phyloP scores from a whole-genome alignment of 2,888 invertebrate species.

The Xylota sylvarum region DNA sequence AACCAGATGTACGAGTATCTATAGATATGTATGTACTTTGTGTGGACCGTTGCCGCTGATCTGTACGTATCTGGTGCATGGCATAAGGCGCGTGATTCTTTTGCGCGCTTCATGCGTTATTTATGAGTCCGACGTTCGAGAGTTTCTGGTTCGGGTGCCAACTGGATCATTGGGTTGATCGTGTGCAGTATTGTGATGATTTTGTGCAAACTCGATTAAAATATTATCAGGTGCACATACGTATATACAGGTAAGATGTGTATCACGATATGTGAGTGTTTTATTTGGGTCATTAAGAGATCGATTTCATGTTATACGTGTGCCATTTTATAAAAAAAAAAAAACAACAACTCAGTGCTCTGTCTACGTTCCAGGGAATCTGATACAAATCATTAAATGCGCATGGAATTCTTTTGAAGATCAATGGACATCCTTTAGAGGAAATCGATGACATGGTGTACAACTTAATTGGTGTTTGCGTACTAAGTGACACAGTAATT shows the following conservation, averaged over 20 bases:
- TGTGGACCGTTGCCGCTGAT: slow-evolving; percentile 43
- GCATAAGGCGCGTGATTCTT: slow-evolving; percentile 61
- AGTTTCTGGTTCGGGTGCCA: slow-evolving; percentile 76
- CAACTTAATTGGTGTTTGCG: slow-evolving; percentile 61
- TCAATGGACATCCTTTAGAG: slow-evolving; percentile 37
- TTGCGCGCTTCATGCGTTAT: slow-evolving; percentile 67
- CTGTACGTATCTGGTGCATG: slow-evolving; percentile 26
- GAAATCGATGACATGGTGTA: slow-evolving; percentile 18
- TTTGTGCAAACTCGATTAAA: slow-evolving; percentile 62
- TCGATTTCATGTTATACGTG: slow-evolving; percentile 70
- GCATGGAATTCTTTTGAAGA: slow-evolving; percentile 34
- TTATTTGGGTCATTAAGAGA: slow-evolving; percentile 76
- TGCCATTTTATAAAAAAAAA: slow-evolving; percentile 59
- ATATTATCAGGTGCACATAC: slow-evolving; percentile 68
- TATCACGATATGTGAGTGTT: slow-evolving; percentile 58
- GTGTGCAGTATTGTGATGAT: slow-evolving; percentile 51
- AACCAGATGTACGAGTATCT: slow-evolving; percentile 48
- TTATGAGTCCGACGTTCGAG: slow-evolving; percentile 63
- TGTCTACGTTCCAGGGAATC: slow-evolving; percentile 61
- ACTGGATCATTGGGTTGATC: slow-evolving; percentile 75
- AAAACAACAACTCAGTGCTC: slow-evolving; percentile 38
- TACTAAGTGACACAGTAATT: slow-evolving; percentile 40
- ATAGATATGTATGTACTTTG: slow-evolving; percentile 40
- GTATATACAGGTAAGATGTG: slow-evolving; percentile 36
- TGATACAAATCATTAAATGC: slow-evolving; percentile 52